Conservation (phyloP, 2,797 vertebrate genomes). For the Hydrocynus forskahlii region DNA sequence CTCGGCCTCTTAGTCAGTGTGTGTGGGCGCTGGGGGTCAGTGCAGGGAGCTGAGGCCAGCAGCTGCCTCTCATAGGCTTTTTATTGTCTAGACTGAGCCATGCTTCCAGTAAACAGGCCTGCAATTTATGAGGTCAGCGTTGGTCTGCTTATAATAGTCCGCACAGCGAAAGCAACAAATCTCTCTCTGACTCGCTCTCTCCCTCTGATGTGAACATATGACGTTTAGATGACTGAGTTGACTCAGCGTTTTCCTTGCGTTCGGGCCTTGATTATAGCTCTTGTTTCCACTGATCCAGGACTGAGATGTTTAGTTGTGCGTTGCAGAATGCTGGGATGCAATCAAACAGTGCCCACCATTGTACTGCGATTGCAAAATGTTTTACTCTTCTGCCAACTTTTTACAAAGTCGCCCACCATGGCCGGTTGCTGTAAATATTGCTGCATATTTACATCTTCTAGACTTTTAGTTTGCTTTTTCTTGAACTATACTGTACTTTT, state of each 20-base stretch:
- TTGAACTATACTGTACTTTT: background rate
- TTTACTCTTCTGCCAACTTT: slow-evolving; percentile 14
- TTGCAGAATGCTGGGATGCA: slow-evolving; percentile 36
- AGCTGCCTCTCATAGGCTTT: slow-evolving; percentile 71
- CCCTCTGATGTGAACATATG: slow-evolving; percentile 54
- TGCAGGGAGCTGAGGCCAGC: slow-evolving; percentile 62
- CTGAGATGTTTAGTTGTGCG: slow-evolving; percentile 35
- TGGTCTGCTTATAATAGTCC: slow-evolving; percentile 69
- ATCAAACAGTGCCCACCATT: slow-evolving; percentile 11
- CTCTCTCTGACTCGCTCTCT: slow-evolving; percentile 57
- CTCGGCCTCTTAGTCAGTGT: slow-evolving; percentile 51
- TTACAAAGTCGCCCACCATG: background rate
- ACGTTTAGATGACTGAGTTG: slow-evolving; percentile 59
- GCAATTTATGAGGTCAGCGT: slow-evolving; percentile 70
- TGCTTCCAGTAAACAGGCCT: slow-evolving; percentile 79
- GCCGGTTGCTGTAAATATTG: slow-evolving; percentile 1
- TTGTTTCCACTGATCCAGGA: slow-evolving; percentile 38
- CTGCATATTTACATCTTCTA: slow-evolving; percentile 2
- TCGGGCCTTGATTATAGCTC: slow-evolving; percentile 55
- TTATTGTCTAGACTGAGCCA: slow-evolving; percentile 75
- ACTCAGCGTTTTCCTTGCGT: slow-evolving; percentile 51
- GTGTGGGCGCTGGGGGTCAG: slow-evolving; percentile 61
- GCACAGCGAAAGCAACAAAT: slow-evolving; percentile 64
- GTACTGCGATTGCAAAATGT: background rate
- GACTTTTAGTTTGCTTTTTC: background rate